Conservation (phyloP, 2,888 invertebrate genomes). For the Agrilus mali region DNA sequence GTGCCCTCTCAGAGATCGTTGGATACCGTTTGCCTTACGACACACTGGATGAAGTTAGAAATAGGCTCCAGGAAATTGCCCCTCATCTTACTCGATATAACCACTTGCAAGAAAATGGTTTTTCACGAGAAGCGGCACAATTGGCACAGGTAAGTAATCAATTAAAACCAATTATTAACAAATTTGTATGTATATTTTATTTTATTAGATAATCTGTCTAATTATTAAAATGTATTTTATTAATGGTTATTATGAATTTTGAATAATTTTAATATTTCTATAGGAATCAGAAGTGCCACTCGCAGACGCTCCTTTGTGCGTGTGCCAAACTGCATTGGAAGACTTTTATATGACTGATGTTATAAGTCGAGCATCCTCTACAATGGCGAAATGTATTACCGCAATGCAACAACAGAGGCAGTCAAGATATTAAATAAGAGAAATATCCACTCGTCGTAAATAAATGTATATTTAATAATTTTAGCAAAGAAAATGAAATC, state of each 20-base stretch:
- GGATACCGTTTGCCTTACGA: constrained; percentile 65
- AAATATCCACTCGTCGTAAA: background rate
- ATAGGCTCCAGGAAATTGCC: constrained; percentile 70
- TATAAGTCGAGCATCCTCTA: constrained; percentile 90
- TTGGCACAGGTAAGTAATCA: constrained; percentile 48
- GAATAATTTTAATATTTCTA: no score
- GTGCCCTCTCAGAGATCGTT: constrained; percentile 87
- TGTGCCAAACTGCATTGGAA: constrained; percentile 64
- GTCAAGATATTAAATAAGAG: constrained; percentile 7
- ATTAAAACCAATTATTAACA: no score
- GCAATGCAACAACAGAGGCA: constrained; percentile 66
- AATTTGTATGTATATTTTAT: no score
- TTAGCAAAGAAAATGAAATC: no score
- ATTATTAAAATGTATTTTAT: no score
- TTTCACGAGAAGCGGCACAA: constrained; percentile 66
- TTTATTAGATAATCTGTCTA: no score
- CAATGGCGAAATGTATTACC: constrained; percentile 97
- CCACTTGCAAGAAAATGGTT: constrained; percentile 71
- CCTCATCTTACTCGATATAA: constrained; percentile 84
- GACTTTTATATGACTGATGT: constrained; percentile 93
- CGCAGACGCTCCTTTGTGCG: constrained; percentile 43
- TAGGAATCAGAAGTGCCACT: constrained; percentile 12
- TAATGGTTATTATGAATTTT: no score
- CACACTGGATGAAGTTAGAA: constrained; percentile 66
- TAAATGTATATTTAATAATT: no score